A percentile compares a stretch with the other conserved stretches of the same genome.
phyloP scores from a whole-genome alignment of 2,797 vertebrate species.

The Pteropus rufus region DNA sequence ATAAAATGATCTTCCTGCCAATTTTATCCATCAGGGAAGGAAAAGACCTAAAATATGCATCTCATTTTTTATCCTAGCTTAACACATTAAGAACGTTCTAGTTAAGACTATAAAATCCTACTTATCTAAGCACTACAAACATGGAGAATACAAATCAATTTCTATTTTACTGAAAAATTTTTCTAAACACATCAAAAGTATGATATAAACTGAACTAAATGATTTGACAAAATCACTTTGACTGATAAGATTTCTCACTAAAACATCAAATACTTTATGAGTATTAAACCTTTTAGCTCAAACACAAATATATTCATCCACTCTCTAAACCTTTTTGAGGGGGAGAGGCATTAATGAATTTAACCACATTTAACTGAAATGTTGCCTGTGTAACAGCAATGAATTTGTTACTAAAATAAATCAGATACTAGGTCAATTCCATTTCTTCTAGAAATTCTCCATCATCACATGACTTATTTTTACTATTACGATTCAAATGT shows the following conservation, averaged over 20 bases:
- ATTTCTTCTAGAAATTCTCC: background rate
- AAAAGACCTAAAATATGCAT: background rate
- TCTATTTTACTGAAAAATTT: background rate
- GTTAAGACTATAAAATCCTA: background rate
- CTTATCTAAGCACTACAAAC: background rate
- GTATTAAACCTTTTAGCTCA: background rate
- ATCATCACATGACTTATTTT: background rate
- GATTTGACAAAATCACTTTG: slow-evolving; percentile 22
- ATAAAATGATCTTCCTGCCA: background rate
- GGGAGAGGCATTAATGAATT: background rate
- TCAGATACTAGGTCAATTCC: background rate
- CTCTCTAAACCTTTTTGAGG: background rate
- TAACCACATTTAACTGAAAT: background rate
- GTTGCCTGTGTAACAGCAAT: background rate
- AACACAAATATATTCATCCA: background rate
- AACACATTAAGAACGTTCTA: background rate
- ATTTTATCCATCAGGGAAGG: background rate
- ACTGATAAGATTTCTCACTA: background rate
- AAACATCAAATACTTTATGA: background rate
- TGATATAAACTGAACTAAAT: background rate
- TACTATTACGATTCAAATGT: background rate
- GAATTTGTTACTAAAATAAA: background rate
- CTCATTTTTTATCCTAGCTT: background rate
- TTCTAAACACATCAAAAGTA: background rate
- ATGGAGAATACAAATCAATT: background rate